Conservation (phyloP, 2,888 invertebrate species). For the Idaea straminata region DNA sequence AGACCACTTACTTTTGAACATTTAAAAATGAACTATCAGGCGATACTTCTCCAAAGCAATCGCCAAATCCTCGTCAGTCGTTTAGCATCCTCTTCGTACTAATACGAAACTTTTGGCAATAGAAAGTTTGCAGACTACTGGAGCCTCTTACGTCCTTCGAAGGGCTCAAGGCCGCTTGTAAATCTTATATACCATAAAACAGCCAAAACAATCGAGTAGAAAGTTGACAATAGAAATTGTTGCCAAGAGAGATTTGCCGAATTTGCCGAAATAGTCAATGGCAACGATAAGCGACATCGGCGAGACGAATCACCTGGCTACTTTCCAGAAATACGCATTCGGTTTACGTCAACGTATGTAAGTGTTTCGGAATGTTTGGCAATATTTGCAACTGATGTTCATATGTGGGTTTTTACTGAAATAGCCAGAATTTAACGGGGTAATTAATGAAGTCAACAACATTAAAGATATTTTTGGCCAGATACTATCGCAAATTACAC, state of each 20-base stretch:
- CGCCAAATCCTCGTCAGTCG: background rate
- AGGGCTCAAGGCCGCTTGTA: background rate
- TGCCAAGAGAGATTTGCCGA: background rate
- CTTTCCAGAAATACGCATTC: slow-evolving; percentile 40
- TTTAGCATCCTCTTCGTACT: background rate
- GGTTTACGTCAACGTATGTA: slow-evolving; percentile 58
- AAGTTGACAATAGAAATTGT: background rate
- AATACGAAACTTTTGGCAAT: background rate
- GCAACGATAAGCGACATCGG: slow-evolving; percentile 12
- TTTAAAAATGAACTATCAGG: background rate
- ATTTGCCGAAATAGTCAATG: slow-evolving; percentile 1
- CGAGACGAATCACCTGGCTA: slow-evolving; percentile 42
- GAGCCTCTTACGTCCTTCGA: background rate
- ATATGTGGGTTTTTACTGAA: slow-evolving; percentile 15
- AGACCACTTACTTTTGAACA: background rate
- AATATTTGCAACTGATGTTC: slow-evolving; percentile 23
- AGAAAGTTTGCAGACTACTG: background rate
- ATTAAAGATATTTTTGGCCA: background rate
- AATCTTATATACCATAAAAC: background rate
- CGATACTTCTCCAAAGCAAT: background rate
- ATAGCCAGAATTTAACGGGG: slow-evolving; percentile 4
- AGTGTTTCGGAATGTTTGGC: slow-evolving; percentile 57
- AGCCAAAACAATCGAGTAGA: background rate
- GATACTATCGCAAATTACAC: background rate
- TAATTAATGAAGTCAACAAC: background rate